Evolutionary conservation across 2,113 vertebrate species (phyloP).

Genomic region (Leptobrachium ailaonicum): DNA sequence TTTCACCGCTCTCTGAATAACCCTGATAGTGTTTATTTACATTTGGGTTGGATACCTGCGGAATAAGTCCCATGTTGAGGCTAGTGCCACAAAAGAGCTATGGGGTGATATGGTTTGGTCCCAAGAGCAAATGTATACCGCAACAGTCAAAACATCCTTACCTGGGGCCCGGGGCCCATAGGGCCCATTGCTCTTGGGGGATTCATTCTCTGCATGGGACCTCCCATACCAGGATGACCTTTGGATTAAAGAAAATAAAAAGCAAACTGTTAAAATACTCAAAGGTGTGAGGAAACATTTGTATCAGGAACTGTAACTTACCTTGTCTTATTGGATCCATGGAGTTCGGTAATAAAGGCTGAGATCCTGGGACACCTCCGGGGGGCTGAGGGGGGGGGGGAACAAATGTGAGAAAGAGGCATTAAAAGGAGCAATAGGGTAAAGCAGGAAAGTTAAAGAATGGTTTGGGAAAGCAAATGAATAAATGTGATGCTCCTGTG

Average conservation of each 20-base stretch:
- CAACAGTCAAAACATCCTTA: slow-evolving; percentile 55
- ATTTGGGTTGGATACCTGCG: too few relatives aligned
- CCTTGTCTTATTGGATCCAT: slow-evolving; percentile 98
- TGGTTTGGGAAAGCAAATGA: too few relatives aligned
- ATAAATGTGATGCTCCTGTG: too few relatives aligned
- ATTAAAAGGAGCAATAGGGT: too few relatives aligned
- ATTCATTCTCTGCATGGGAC: slow-evolving; percentile 98
- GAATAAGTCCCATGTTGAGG: too few relatives aligned
- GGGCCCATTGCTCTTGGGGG: slow-evolving; percentile 96
- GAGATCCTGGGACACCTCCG: slow-evolving; percentile 91
- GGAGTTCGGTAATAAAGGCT: slow-evolving; percentile 92
- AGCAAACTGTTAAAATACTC: not conserved
- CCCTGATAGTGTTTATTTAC: too few relatives aligned
- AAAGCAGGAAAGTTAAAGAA: too few relatives aligned
- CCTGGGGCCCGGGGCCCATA: slow-evolving; percentile 96
- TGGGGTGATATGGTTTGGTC: too few relatives aligned
- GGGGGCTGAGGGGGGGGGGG: slow-evolving; percentile 75
- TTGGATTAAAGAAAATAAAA: slow-evolving; percentile 41
- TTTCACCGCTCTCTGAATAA: too few relatives aligned
- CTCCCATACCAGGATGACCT: slow-evolving; percentile 92
- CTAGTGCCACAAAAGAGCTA: too few relatives aligned
- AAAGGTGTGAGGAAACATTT: rapidly evolving
- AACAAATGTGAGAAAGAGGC: not conserved
- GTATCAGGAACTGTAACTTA: slow-evolving; percentile 50
- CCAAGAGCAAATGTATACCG: too few relatives aligned